Evolutionary conservation across 2,888 invertebrate species (phyloP).

Genomic region (Dichetophora obliterata): DNA sequence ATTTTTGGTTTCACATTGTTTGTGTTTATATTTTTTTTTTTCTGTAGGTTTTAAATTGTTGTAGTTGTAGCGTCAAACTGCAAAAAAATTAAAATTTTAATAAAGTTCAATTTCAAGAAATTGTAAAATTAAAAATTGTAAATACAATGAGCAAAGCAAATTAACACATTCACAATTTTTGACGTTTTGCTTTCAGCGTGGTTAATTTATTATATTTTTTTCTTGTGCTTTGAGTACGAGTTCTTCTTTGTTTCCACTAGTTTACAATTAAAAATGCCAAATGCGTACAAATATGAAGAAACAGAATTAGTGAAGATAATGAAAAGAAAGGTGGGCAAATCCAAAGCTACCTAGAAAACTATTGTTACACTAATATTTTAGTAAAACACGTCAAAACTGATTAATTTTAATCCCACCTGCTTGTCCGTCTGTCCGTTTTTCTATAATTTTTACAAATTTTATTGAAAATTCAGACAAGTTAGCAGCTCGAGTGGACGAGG

Average conservation of each 20-base stretch:
- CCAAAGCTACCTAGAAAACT: no score
- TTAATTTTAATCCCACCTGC: background rate
- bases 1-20: slow-evolving; percentile 14
- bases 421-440: background rate
- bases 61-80: background rate
- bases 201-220: background rate
- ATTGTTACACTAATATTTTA: no score
- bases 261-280: no score
- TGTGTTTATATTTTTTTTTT: background rate
- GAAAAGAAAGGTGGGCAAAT: no score
- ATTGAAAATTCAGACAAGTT: background rate
- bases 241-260: background rate
- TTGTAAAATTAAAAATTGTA: background rate
- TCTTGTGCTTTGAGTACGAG: background rate
- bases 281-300: background rate
- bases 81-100: background rate
- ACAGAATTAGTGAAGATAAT: background rate
- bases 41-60: background rate
- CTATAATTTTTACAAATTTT: background rate
- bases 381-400: no score
- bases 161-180: background rate
- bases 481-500: background rate
- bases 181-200: background rate
- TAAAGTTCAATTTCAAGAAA: background rate
- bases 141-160: background rate